Percentiles rank a stretch among this genome's conserved stretches.
phyloP scores from a whole-genome alignment of 1,140 invertebrate species.

The Cydia fagiglandana region DNA sequence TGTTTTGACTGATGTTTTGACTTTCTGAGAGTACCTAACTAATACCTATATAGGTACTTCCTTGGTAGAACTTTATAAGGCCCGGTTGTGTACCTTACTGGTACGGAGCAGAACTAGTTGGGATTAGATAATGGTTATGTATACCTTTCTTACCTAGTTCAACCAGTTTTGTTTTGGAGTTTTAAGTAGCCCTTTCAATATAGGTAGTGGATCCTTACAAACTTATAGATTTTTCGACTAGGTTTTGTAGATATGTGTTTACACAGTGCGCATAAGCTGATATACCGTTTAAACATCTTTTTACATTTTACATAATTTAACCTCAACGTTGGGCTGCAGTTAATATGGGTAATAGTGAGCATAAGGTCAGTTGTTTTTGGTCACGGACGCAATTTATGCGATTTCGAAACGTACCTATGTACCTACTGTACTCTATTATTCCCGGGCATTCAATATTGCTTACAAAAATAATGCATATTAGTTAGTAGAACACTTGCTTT shows the following conservation, averaged over 20 bases:
- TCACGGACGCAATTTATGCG: background rate
- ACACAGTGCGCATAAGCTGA: background rate
- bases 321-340: background rate
- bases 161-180: background rate
- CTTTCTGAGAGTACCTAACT: no score
- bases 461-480: no score
- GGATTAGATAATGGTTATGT: slow-evolving; percentile 1
- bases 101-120: background rate
- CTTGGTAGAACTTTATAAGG: background rate
- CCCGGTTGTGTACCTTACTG: background rate
- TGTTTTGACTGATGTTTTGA: no score
- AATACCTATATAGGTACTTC: background rate
- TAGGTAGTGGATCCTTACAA: no score
- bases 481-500: background rate
- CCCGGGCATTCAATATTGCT: no score
- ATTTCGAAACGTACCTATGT: slow-evolving; percentile 5
- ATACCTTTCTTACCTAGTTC: background rate
- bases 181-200: no score
- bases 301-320: background rate
- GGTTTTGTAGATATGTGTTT: background rate
- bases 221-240: no score
- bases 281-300: background rate
- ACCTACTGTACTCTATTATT: no score
- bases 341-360: background rate
- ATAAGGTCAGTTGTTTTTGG: slow-evolving; percentile 6